These are phyloP conservation scores for Lacanobia wlatinum DNA, from an alignment of 2,888 invertebrate genomes.

Conservation along the genomic window DNA sequence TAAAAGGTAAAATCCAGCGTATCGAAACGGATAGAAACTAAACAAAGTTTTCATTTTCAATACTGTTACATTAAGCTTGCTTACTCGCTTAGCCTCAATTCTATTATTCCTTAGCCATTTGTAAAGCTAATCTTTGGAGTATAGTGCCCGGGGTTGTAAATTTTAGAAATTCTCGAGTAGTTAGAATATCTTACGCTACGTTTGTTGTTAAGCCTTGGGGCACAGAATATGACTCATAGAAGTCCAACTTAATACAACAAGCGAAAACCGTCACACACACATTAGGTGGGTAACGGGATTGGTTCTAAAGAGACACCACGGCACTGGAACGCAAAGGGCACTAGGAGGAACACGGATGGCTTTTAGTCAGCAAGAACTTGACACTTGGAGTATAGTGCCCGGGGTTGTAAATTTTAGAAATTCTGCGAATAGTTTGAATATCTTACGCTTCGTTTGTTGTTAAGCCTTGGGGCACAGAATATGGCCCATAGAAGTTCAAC, in stretches of 20 bases:
- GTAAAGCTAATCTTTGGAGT: constrained; percentile 50
- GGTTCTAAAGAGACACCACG: too few species aligned
- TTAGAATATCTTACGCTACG: constrained; percentile 35
- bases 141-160: constrained; percentile 36
- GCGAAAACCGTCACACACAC: too few species aligned
- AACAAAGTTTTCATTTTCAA: constrained; percentile 33
- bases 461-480: neutral
- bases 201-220: neutral
- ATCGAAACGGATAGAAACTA: constrained; percentile 29
- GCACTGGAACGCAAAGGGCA: too few species aligned
- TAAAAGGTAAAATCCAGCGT: neutral
- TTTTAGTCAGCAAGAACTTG: too few species aligned
- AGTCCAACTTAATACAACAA: neutral
- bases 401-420: constrained; percentile 51
- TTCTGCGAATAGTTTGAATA: constrained; percentile 48
- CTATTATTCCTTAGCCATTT: constrained; percentile 57
- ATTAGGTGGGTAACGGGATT: too few species aligned
- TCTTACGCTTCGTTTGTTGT: constrained; percentile 13
- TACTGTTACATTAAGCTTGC: constrained; percentile 32
- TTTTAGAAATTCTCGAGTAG: constrained; percentile 55
- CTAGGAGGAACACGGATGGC: too few species aligned
- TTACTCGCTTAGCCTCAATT: constrained; percentile 10
- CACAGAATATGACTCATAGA: neutral
- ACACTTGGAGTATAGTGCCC: constrained; percentile 31
- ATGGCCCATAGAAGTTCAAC: neutral